phyloP scores from a whole-genome alignment of 2,113 vertebrate species.

The Alligator sinensis region DNA sequence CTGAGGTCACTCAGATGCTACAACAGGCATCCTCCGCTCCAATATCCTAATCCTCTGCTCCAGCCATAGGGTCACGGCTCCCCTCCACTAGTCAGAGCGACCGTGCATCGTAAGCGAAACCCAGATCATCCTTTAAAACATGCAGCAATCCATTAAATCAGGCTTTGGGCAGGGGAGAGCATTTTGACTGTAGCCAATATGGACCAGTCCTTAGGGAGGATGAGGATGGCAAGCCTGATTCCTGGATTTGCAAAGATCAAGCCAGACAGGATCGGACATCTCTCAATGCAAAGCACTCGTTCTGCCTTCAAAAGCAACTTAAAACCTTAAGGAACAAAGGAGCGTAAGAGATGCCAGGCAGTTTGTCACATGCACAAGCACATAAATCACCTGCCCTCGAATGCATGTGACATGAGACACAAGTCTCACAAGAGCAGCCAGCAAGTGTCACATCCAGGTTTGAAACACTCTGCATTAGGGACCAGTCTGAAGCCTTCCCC shows the following conservation, averaged over 20 bases:
- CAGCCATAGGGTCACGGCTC: too few relatives aligned
- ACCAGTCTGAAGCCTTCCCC: background rate
- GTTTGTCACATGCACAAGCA: background rate
- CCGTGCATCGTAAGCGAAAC: accelerated
- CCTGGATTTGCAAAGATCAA: background rate
- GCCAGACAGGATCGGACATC: background rate
- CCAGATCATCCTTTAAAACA: background rate
- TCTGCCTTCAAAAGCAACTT: background rate
- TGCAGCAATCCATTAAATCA: background rate
- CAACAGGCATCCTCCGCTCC: background rate
- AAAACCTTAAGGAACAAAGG: too few relatives aligned
- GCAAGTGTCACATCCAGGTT: background rate
- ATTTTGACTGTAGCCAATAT: background rate
- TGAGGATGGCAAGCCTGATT: background rate
- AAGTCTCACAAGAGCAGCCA: accelerated
- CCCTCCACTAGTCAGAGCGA: background rate
- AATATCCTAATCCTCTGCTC: background rate
- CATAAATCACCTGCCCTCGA: background rate
- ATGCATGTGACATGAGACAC: accelerated
- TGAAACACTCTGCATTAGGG: accelerated
- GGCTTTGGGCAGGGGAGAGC: background rate
- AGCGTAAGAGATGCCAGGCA: accelerated
- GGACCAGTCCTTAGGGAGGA: background rate
- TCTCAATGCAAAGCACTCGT: background rate
- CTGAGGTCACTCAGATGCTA: background rate